Conservation (phyloP, 2,113 vertebrate species). For the Ascaphus truei region DNA sequence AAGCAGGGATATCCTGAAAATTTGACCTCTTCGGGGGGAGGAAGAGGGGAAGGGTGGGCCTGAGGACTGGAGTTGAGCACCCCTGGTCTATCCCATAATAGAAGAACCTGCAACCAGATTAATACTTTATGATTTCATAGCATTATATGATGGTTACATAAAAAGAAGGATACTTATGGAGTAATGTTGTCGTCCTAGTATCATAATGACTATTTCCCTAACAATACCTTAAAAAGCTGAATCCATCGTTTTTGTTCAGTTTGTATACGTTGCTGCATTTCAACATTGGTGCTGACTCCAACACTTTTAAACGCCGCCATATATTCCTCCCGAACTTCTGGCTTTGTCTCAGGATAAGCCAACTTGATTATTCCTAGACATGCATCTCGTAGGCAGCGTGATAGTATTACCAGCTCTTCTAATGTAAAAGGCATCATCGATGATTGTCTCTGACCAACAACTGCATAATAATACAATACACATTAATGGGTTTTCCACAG, state of each 20-base stretch:
- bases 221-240: conserved; percentile 93
- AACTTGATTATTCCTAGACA: conserved; percentile 95
- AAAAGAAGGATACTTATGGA: too few relatives aligned
- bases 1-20: too few relatives aligned
- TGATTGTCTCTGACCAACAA: conserved; percentile 78
- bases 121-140: neutral
- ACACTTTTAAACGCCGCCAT: conserved; percentile 86
- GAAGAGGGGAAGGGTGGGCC: too few relatives aligned
- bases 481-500: too few relatives aligned
- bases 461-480: conserved; percentile 32
- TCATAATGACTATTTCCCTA: too few relatives aligned
- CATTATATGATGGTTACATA: too few relatives aligned
- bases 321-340: conserved; percentile 89
- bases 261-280: conserved; percentile 86
- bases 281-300: conserved; percentile 79
- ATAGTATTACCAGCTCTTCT: conserved; percentile 82
- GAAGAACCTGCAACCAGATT: neutral
- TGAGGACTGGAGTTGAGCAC: too few relatives aligned
- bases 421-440: conserved; percentile 97
- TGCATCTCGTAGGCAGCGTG: conserved; percentile 88
- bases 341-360: conserved; percentile 91
- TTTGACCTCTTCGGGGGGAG: too few relatives aligned
- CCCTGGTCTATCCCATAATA: too few relatives aligned
- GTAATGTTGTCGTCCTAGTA: too few relatives aligned
- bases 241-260: conserved; percentile 91